Evolutionary conservation across 2,113 vertebrate genomes (phyloP), one percentile per base, ranked within the genome.

Genomic region (Agapornis roseicollis): DNA sequence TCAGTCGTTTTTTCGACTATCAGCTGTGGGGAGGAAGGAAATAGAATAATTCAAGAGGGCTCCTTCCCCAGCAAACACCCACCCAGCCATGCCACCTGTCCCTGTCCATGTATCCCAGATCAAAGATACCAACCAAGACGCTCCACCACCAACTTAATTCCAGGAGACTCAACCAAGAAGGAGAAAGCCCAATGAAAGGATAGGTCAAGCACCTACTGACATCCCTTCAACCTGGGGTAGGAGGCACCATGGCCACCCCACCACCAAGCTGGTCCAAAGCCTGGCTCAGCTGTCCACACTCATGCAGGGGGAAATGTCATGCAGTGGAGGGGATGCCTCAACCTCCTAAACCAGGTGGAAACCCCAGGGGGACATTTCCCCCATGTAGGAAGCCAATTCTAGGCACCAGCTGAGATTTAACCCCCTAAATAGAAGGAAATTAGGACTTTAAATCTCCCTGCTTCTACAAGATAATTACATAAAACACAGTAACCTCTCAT

Each of bases 1-100:
- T 99, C 99, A 95, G 98, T 98, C 17, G 99, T 99, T 98, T 99
- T 99, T 98, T 99, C 99, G 95, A 99, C 99, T 99, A 99, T 98
- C 98, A 99, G 98, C 99, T 99, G 97, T 64, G 47, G 50, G 72
- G 37, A 95, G 44, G 83, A 90, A 86, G 53, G 61, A 80, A 85
- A 85, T 8, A 28, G 58, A 91, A 63, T 35, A 17, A n/a, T 16
- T 93, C 61, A 63, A 18, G 12, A 17, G 13, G 46, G 80, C 5
- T 74, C 46, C 35, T 69, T 35, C 8, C 6, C 12, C 16, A n/a
- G 7, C 7, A n/a, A 89, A 53, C 12, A 8, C 39, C 25, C 0
- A 0, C 35, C 35, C 7, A 1, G 42, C 35, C n/a, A 5, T 5
- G 50, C 23, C 49, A 47, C 18, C 72, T 7, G 0, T 19, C 31